Evolutionary conservation across 1,140 invertebrate species (phyloP).

Genomic region (Pseudomyrmex cubaensis): DNA sequence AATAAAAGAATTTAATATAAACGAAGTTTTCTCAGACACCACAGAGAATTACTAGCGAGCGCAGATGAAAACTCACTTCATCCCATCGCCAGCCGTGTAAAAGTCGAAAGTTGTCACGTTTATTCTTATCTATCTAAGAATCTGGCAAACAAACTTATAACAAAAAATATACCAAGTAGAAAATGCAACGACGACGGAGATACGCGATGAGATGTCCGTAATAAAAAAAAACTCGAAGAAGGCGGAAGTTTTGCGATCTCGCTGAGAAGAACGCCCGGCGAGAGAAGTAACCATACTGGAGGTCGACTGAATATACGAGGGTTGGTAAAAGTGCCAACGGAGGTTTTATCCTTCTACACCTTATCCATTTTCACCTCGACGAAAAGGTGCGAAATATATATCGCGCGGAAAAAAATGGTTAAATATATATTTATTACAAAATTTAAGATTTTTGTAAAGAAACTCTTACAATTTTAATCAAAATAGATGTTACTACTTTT

Average conservation of each 20-base stretch:
- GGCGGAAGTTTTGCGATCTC: slow-evolving; percentile 25
- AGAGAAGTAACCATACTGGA: slow-evolving; percentile 11
- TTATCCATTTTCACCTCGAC: slow-evolving; percentile 21
- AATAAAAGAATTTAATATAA: not conserved
- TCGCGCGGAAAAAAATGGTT: too few species aligned
- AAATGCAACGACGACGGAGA: slow-evolving; percentile 30
- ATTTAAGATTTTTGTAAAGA: too few species aligned
- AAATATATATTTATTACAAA: too few species aligned
- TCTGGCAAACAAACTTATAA: slow-evolving; percentile 39
- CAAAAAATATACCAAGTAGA: slow-evolving; percentile 36
- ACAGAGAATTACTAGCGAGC: not conserved
- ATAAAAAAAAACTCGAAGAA: slow-evolving; percentile 26
- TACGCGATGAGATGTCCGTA: slow-evolving; percentile 17
- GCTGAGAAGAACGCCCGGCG: not conserved
- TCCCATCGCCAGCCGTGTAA: slow-evolving; percentile 6
- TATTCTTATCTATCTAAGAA: slow-evolving; percentile 10
- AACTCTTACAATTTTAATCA: too few species aligned
- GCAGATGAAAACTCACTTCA: slow-evolving; percentile 20
- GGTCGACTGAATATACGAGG: not conserved
- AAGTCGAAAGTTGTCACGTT: slow-evolving; percentile 52
- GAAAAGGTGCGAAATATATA: not conserved
- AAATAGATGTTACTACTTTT: too few species aligned
- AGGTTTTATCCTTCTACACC: not conserved
- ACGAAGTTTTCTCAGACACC: not conserved
- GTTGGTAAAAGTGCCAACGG: not conserved